Base-by-base conservation (phyloP, 2,113 vertebrate species). In the Microcebus lehilahytsara region DNA sequence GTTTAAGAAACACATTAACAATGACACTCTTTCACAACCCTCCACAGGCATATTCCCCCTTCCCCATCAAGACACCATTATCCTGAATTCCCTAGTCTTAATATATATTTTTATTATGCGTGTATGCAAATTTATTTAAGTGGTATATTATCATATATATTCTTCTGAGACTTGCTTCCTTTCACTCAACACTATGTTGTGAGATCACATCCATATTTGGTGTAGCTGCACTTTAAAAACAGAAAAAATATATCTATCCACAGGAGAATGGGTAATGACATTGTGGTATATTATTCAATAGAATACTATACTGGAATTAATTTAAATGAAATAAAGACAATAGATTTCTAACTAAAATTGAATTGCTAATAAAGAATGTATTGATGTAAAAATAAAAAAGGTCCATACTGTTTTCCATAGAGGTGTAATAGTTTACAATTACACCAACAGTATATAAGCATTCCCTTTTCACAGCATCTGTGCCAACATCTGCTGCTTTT, bases 331-430 rank as follows among this genome's bases (percentile, higher is more conserved):
- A 93, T 89, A 83, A 86, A 88, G 42, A 51, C 9, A 79, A 88
- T 30, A 87, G 46, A 25, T 81, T 92, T 79, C 30, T 96, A 93
- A 84, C 46, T 92, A 84, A 81, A 95, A n/a, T 40, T 64, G 9
- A 23, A 72, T 95, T 87, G 77, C 60, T 69, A 92, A 88, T 79
- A 49, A 89, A 58, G 17, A 91, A 49, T 58, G 51, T 78, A 37
- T 23, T 79, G 25, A 58, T 32, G 3, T 89, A 80, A 67, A 85
- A 93, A 90, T 6, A 42, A 42, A 42, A 42, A 42, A 62, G 23
- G 60, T 23, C 23, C 60, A 23, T 62, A 25, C 23, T 62, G 60
- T 62, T 62, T 58, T 62, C 60, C 60, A 62, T 62, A 27, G 60
- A 25, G 23, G 23, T 25, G 23, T 25, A 62, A 9, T 11, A 23